These are phyloP conservation scores for Ploceus nigricollis DNA, from an alignment of 2,113 vertebrate genomes.

Conservation along the genomic window DNA sequence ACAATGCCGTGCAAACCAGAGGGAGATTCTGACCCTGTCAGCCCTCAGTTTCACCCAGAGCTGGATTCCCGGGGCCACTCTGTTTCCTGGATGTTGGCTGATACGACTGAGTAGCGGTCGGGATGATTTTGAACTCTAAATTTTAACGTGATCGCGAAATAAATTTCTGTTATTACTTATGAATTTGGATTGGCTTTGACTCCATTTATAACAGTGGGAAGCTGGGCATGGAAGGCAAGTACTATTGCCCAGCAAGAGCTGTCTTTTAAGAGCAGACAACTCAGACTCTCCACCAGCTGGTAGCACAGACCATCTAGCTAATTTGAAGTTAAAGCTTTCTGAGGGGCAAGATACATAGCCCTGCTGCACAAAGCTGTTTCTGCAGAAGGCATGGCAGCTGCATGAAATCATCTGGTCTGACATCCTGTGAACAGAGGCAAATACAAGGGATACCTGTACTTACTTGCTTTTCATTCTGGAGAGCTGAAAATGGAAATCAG, in stretches of 20 bases:
- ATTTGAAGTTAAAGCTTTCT: neutral
- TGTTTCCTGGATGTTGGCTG: too few species aligned
- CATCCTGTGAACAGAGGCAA: neutral
- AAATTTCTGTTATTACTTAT: too few species aligned
- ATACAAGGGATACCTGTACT: neutral
- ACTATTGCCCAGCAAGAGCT: neutral
- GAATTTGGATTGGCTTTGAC: too few species aligned
- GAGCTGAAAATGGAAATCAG: neutral
- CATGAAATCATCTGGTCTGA: fast-evolving
- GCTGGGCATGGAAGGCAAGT: neutral
- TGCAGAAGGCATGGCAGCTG: neutral
- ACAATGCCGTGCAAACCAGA: too few species aligned
- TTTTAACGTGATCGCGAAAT: too few species aligned
- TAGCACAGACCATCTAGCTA: neutral
- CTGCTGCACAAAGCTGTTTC: neutral
- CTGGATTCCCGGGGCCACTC: too few species aligned
- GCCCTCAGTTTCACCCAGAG: too few species aligned
- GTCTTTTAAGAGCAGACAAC: neutral
- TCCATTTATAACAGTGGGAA: too few species aligned
- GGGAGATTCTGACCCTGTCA: too few species aligned
- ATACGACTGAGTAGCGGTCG: too few species aligned
- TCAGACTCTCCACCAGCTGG: neutral
- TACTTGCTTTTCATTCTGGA: neutral
- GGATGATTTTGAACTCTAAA: too few species aligned
- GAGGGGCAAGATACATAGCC: neutral